These are phyloP conservation scores for Damaliscus lunatus DNA, from an alignment of 2,113 vertebrate species.

Conservation along the genomic window DNA sequence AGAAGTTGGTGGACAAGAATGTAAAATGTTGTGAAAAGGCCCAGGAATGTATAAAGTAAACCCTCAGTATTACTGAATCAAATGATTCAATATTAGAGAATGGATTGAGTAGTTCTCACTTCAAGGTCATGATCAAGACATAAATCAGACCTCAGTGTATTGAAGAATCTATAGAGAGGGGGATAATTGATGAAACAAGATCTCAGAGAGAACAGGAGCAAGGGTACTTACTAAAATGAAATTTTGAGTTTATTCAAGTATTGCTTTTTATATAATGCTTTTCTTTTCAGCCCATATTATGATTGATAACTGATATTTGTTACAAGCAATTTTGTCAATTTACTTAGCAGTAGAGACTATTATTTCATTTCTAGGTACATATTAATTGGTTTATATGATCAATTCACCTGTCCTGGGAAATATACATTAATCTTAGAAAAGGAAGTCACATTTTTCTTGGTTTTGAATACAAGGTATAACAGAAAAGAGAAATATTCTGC, in stretches of 20 bases:
- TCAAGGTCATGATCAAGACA: neutral
- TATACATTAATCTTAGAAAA: neutral
- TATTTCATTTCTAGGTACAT: neutral
- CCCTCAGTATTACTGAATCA: neutral
- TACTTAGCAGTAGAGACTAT: neutral
- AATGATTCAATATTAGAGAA: neutral
- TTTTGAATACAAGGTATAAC: neutral
- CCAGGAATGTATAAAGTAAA: neutral
- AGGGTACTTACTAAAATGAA: conserved; percentile 17
- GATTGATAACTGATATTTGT: conserved; percentile 16
- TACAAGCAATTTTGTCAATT: neutral
- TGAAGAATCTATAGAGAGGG: neutral
- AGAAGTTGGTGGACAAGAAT: neutral
- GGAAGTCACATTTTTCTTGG: conserved; percentile 1
- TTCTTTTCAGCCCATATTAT: neutral
- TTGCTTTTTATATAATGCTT: neutral
- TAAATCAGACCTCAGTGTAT: neutral
- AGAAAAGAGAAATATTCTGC: neutral
- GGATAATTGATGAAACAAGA: neutral
- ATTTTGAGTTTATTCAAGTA: neutral
- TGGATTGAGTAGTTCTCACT: neutral
- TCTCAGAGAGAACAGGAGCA: neutral
- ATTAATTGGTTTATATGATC: conserved; percentile 30
- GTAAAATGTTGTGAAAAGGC: neutral
- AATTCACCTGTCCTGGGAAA: neutral